Evolutionary conservation across 2,888 invertebrate species (phyloP).

Genomic region (Xylocampa areola): DNA sequence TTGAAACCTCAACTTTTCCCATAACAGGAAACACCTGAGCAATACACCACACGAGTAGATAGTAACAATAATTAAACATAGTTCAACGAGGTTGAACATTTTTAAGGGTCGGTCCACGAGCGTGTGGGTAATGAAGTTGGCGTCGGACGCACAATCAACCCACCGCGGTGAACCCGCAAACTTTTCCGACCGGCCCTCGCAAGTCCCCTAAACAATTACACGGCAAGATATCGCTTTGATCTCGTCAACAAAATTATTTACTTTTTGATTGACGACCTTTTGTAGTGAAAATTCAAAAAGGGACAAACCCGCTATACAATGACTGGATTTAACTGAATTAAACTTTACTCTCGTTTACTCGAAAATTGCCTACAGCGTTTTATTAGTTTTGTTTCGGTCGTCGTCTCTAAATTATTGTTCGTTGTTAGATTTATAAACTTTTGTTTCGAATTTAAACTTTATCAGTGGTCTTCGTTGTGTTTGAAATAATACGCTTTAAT

Average conservation of each 20-base stretch:
- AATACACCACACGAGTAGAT: constrained; percentile 12
- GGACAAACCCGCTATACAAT: constrained; percentile 27
- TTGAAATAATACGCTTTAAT: not conserved
- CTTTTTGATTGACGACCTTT: constrained; percentile 67
- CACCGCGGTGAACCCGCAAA: constrained; percentile 38
- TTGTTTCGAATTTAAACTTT: constrained; percentile 7
- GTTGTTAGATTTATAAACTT: constrained; percentile 9
- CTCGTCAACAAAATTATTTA: constrained; percentile 65
- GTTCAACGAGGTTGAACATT: constrained; percentile 41
- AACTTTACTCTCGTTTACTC: constrained; percentile 28
- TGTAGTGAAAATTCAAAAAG: constrained; percentile 50
- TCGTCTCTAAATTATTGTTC: constrained; percentile 13
- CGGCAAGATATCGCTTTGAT: constrained; percentile 67
- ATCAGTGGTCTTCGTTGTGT: not conserved
- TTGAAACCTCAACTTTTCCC: not conserved
- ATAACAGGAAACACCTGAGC: constrained; percentile 15
- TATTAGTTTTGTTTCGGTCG: constrained; percentile 28
- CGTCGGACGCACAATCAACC: constrained; percentile 47
- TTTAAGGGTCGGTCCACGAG: constrained; percentile 46
- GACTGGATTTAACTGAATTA: constrained; percentile 33
- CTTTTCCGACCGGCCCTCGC: constrained; percentile 32
- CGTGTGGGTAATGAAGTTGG: constrained; percentile 58
- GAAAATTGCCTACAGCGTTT: constrained; percentile 17
- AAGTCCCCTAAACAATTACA: constrained; percentile 57
- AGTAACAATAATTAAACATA: constrained; percentile 46